Conservation (phyloP, 2,113 vertebrate species). For the Tragelaphus scriptus region DNA sequence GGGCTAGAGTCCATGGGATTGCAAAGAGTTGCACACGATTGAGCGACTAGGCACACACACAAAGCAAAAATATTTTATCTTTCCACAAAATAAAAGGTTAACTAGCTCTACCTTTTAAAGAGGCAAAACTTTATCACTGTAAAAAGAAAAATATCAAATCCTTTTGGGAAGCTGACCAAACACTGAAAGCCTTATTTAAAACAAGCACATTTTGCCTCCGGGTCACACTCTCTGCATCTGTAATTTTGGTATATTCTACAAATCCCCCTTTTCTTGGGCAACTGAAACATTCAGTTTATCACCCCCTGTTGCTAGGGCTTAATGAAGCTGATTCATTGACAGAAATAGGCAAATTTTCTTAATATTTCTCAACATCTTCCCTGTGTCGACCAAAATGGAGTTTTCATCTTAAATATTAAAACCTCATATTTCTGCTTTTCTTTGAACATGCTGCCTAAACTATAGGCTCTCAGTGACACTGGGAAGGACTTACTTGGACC, state of each 20-base stretch:
- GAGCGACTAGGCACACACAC: background rate
- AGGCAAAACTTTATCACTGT: background rate
- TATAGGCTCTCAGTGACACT: background rate
- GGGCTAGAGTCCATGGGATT: background rate
- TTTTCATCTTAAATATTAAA: background rate
- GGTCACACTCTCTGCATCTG: background rate
- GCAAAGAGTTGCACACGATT: background rate
- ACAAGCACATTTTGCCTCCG: background rate
- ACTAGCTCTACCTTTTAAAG: background rate
- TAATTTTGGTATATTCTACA: background rate
- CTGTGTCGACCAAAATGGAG: background rate
- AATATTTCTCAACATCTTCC: background rate
- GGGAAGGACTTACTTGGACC: background rate
- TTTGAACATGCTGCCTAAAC: background rate
- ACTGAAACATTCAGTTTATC: background rate
- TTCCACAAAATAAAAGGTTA: background rate
- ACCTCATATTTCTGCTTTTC: background rate
- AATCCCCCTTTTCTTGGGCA: background rate
- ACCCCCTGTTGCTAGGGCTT: background rate
- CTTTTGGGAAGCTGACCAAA: background rate
- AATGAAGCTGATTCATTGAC: background rate
- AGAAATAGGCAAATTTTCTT: background rate
- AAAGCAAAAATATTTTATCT: background rate
- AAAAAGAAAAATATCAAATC: slow-evolving; percentile 5
- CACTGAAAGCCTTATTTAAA: background rate